Evolutionary conservation across 1,140 invertebrate species (phyloP).

Genomic region (Scylla paramamosain): DNA sequence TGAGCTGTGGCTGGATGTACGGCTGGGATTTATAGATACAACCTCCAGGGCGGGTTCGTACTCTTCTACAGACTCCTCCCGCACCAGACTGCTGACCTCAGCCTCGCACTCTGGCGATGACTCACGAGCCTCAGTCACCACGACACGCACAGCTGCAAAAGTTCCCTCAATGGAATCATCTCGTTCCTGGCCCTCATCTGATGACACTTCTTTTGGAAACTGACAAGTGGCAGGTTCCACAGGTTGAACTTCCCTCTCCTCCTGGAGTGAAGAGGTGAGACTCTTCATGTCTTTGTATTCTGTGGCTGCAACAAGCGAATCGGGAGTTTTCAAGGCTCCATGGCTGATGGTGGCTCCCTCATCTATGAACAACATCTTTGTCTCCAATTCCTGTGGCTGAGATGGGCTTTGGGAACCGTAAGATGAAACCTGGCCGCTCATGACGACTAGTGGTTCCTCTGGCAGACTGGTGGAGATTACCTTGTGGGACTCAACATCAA

Average conservation of each 20-base stretch:
- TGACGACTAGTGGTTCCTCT: neutral
- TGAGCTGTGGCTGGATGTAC: conserved; percentile 60
- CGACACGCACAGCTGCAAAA: neutral
- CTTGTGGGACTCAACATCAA: neutral
- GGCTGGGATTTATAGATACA: conserved; percentile 30
- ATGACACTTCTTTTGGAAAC: neutral
- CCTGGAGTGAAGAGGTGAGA: neutral
- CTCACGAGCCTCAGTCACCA: conserved; percentile 9
- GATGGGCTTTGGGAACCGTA: neutral
- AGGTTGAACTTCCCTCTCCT: neutral
- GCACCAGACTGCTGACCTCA: neutral
- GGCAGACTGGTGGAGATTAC: neutral
- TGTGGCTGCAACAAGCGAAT: neutral
- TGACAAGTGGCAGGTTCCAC: neutral
- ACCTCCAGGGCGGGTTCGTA: conserved; percentile 69
- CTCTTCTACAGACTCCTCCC: conserved; percentile 63
- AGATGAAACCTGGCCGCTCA: neutral
- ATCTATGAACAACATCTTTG: conserved; percentile 47
- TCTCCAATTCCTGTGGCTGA: neutral
- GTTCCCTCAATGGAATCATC: neutral
- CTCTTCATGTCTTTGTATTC: neutral
- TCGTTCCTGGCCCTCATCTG: neutral
- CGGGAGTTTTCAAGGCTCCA: neutral
- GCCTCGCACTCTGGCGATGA: neutral
- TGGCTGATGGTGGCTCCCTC: neutral